Evolutionary conservation across 2,888 invertebrate genomes (phyloP), one percentile per base, ranked within the genome.

Genomic region (Drosophila picticornis): DNA sequence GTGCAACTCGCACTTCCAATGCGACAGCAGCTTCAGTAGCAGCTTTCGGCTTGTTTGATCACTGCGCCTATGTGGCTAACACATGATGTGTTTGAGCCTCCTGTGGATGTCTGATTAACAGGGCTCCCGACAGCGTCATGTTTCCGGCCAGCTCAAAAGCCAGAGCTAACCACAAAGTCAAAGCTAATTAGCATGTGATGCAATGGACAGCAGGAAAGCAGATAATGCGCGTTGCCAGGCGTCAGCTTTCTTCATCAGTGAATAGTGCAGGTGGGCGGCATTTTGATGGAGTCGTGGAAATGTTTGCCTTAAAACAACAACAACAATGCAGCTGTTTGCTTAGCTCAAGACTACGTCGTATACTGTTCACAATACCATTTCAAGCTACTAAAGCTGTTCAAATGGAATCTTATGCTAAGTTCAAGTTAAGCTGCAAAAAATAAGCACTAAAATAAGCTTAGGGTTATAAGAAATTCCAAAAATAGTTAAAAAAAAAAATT

Each of bases 181-280:
- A 66, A 48, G 62, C 78, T 68, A 72, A 78, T 78, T 78, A 74
- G 65, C 66, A 70, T 70, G n/a, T 56, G 63, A 50, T 61, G 40
- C 72, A 59, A 48, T 51, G 29, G 40, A 16, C 11, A 43, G 22
- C 11, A 31, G 22, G 48, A 11, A 2, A 36, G 11, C 59, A 50
- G 60, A 51, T 53, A 75, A 46, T 66, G 29, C 36, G 5, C 19
- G 22, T 29, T 16, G 32, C 29, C 62, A 25, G 25, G 27, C 31
- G 36, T 29, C 38, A 13, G 22, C 19, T 52, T 29, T 25, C 55
- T 56, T 57, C 7, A 46, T 31, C 11, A 27, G 22, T 32, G 59
- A 61, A 52, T 51, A 56, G 43, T 51, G 36, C 55, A 29, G 32
- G n/a, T 52, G 43, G 46, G 27, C 43, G 46, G 43, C 27, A n/a